Evolutionary conservation across 2,113 vertebrate genomes (phyloP).

Genomic region (Geothlypis trichas): DNA sequence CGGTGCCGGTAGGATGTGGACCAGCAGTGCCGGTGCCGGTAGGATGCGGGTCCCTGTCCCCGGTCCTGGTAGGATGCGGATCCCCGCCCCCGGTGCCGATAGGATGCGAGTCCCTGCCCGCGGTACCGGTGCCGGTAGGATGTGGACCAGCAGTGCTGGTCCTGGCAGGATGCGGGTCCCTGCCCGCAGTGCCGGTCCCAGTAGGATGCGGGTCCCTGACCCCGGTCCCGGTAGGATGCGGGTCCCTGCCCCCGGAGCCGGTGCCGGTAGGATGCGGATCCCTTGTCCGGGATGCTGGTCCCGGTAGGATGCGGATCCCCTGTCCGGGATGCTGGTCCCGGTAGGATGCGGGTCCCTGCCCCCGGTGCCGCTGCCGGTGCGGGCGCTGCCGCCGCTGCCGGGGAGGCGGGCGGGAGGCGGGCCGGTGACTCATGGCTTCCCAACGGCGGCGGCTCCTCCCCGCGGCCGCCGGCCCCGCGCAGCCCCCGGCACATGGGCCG

Average conservation of each 20-base stretch:
- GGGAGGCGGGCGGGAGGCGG: background rate
- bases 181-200: background rate
- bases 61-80: too few species aligned
- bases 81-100: too few species aligned
- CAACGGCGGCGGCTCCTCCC: conserved; percentile 51
- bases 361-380: background rate
- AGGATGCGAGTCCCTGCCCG: background rate
- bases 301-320: background rate
- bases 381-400: background rate
- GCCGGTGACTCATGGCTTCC: conserved; percentile 64
- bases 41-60: too few species aligned
- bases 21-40: background rate
- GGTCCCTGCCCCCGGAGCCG: too few species aligned
- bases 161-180: background rate
- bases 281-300: too few species aligned
- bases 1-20: background rate
- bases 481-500: conserved; percentile 60
- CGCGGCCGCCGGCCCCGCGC: background rate
- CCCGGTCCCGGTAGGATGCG: too few species aligned
- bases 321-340: too few species aligned
- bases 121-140: background rate
- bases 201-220: background rate
- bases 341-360: background rate
- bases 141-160: too few species aligned
- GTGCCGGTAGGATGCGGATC: background rate